Conservation (phyloP, 2,888 invertebrate genomes). For the Eupithecia exiguata region DNA sequence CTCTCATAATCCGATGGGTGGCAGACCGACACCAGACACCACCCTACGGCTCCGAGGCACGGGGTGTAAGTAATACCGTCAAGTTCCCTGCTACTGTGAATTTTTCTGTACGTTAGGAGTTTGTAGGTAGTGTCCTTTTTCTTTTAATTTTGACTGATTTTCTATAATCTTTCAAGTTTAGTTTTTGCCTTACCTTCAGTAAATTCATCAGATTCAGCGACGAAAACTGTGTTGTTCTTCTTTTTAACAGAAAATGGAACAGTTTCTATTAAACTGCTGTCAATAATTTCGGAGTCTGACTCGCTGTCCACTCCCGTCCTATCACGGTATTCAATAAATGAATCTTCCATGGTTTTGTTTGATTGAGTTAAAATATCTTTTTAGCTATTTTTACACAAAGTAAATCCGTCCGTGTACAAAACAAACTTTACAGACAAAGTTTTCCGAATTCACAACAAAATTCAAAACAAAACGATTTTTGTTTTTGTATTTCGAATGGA, state of each 20-base stretch:
- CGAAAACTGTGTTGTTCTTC: slow-evolving; percentile 69
- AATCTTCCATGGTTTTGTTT: slow-evolving; percentile 65
- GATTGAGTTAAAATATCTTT: no score
- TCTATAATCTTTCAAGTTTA: no score
- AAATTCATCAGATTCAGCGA: slow-evolving; percentile 76
- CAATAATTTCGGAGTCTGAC: slow-evolving; percentile 70
- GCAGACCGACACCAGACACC: no score
- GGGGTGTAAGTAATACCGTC: no score
- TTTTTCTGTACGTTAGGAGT: no score
- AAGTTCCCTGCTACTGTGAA: no score
- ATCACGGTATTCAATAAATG: slow-evolving; percentile 75
- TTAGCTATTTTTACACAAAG: neutral
- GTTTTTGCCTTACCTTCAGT: slow-evolving; percentile 55
- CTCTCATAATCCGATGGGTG: no score
- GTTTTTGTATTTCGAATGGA: slow-evolving; percentile 22
- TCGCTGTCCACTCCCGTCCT: slow-evolving; percentile 59
- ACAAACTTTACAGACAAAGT: no score
- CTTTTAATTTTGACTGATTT: neutral
- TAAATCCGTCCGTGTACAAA: neutral
- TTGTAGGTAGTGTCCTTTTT: neutral
- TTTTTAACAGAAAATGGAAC: slow-evolving; percentile 59
- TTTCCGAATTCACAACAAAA: neutral
- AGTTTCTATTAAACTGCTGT: slow-evolving; percentile 62
- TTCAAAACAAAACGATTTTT: slow-evolving; percentile 26
- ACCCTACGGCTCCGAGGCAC: no score